phyloP scores from a whole-genome alignment of 2,113 vertebrate genomes.

The Pachycephala philippinensis region DNA sequence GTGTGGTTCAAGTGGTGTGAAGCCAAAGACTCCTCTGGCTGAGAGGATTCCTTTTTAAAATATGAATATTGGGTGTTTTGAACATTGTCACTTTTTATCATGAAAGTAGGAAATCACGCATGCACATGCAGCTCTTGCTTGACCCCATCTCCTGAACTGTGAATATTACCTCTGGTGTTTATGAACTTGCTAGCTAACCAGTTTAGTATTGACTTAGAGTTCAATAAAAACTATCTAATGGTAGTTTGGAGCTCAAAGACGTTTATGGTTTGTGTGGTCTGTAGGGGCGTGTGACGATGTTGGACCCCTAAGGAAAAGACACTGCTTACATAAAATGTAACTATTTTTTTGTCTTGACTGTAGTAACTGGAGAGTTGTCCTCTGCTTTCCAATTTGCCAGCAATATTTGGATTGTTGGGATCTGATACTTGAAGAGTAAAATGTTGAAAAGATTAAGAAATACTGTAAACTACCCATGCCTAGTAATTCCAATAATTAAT shows the following conservation, averaged over 20 bases:
- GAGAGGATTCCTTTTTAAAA: background rate
- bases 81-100: background rate
- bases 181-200: conserved; percentile 48
- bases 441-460: background rate
- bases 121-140: background rate
- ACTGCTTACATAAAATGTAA: background rate
- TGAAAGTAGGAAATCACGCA: background rate
- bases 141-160: background rate
- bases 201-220: conserved; percentile 37
- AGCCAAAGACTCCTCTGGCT: background rate
- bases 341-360: background rate
- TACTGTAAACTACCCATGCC: background rate
- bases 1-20: background rate
- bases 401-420: background rate
- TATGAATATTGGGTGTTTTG: background rate
- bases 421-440: background rate
- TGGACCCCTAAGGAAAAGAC: background rate
- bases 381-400: background rate
- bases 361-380: background rate
- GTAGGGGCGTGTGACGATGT: background rate
- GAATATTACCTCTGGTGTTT: conserved; percentile 49
- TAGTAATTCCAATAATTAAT: background rate
- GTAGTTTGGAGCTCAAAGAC: background rate
- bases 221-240: conserved; percentile 23
- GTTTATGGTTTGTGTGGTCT: background rate